Conservation (phyloP, 2,888 invertebrate genomes). For the Drepanosiphum platanoidis region DNA sequence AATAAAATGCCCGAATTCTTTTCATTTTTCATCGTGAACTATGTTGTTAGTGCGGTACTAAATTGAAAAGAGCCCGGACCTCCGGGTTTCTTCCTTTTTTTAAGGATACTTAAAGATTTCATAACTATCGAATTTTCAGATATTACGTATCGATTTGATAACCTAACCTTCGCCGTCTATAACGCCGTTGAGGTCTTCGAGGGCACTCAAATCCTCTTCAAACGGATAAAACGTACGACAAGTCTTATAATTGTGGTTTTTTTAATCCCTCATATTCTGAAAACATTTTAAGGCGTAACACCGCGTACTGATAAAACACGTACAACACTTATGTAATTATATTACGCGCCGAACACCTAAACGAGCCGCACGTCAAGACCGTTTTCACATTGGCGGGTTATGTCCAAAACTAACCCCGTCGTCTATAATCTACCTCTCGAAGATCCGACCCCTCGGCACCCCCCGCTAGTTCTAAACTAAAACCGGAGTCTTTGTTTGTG, state of each 20-base stretch:
- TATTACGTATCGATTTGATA: too few relatives aligned
- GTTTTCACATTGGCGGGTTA: not conserved
- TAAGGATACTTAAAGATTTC: not conserved
- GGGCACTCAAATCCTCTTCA: too few relatives aligned
- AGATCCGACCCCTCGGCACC: not conserved
- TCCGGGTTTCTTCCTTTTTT: not conserved
- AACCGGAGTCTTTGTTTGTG: not conserved
- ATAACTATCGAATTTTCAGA: not conserved
- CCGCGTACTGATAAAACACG: too few relatives aligned
- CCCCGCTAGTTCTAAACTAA: not conserved
- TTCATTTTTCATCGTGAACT: not conserved
- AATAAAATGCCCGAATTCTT: constrained; percentile 6
- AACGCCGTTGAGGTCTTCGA: too few relatives aligned
- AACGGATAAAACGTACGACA: too few relatives aligned
- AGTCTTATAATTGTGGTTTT: too few relatives aligned
- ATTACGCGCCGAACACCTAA: too few relatives aligned
- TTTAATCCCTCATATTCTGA: too few relatives aligned
- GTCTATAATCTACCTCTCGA: not conserved
- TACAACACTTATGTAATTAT: too few relatives aligned
- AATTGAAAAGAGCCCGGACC: not conserved
- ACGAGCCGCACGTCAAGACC: not conserved
- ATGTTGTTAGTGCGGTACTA: not conserved
- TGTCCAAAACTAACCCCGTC: not conserved
- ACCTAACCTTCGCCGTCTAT: too few relatives aligned
- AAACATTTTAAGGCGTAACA: too few relatives aligned